Base-by-base conservation (phyloP, 2,113 vertebrate genomes). In the Erpornis zantholeuca region DNA sequence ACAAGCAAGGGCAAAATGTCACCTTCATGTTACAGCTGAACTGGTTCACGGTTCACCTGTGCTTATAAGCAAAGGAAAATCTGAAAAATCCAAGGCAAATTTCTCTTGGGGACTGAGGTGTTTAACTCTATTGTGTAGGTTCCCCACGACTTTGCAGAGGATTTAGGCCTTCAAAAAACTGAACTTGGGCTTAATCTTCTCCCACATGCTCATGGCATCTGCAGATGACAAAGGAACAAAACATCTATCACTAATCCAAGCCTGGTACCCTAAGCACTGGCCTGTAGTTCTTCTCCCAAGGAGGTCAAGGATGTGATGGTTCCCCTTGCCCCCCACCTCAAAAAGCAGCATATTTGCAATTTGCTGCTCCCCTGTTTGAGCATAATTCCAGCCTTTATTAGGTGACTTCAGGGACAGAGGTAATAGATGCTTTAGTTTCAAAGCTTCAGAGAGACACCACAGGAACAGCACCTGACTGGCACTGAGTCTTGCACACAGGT, bases 401-500 rank as follows among this genome's bases (percentile, higher is more conserved):
- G 29, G 29, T 14, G 29, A 35, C 42, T 63, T 33, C 42, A 33
- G 21, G 69, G 33, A 61, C 11, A 52, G 8, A 49, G 18, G 22
- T 53, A 29, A 65, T 7, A 29, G 42, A 20, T 82, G 33, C 31
- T 35, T 87, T 22, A 8, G 35, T 14, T 50, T 63, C 60, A 63
- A 31, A 71, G n/a, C 38, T 82, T 50, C 24, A 52, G 53, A 40
- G 38, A 61, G 47, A 45, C 12, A 53, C 18, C 0, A 0, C 33
- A 35, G 33, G 29, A 63, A 20, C 40, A 53, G 59, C 25, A 61
- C 17, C 31, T 8, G 2, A 3, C 14, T 15, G 8, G 45, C 53
- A 31, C 49, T n/a, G 72, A 0, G 0, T 16, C 50, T 75, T 56
- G 57, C 19, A 24, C 0, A 1, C 23, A 3, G 3, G 27, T 54